These are phyloP conservation scores for Branchinecta lynchi DNA, from an alignment of 1,140 invertebrate species.

Conservation along the genomic window DNA sequence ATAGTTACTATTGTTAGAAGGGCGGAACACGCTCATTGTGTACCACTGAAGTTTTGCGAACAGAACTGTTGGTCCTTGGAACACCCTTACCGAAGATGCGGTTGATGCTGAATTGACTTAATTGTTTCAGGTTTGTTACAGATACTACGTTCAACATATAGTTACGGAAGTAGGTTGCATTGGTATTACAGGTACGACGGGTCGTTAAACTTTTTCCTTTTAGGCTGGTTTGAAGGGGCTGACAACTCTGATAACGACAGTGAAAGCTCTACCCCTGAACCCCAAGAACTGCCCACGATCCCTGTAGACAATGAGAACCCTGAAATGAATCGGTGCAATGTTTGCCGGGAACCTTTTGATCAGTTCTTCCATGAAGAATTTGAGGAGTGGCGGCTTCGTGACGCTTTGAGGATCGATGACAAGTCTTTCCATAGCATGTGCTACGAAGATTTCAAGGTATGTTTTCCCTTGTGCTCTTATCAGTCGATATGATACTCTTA, in stretches of 20 bases:
- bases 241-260: background rate
- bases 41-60: too few relatives aligned
- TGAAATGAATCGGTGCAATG: constrained; percentile 49
- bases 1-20: too few relatives aligned
- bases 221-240: background rate
- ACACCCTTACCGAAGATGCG: too few relatives aligned
- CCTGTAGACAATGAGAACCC: constrained; percentile 31
- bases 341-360: constrained; percentile 80
- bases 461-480: background rate
- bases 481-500: too few relatives aligned
- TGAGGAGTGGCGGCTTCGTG: constrained; percentile 84
- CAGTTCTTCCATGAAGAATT: constrained; percentile 87
- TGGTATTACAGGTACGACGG: too few relatives aligned
- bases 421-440: constrained; percentile 75
- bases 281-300: constrained; percentile 36
- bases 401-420: constrained; percentile 48
- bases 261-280: background rate
- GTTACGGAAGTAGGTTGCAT: too few relatives aligned
- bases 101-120: too few relatives aligned
- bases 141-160: too few relatives aligned
- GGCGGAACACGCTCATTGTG: too few relatives aligned
- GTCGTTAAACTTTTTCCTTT: too few relatives aligned
- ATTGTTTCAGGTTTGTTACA: too few relatives aligned
- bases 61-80: too few relatives aligned
- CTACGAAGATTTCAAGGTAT: constrained; percentile 47